phyloP scores from a whole-genome alignment of 2,888 invertebrate species.

The Dryadula phaetusa region DNA sequence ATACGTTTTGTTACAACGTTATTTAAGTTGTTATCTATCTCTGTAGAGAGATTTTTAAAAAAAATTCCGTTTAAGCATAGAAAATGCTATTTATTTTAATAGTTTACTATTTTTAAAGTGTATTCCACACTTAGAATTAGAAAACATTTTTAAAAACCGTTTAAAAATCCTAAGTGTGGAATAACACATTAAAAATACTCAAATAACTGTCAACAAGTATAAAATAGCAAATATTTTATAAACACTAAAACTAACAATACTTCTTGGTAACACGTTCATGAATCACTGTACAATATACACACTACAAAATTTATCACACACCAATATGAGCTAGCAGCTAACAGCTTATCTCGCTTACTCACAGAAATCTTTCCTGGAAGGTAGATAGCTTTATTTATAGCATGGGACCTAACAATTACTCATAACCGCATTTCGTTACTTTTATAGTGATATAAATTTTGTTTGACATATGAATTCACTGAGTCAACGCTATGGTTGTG shows the following conservation, averaged over 20 bases:
- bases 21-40: no score
- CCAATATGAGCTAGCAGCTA: constrained; percentile 16
- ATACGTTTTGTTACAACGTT: no score
- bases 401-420: constrained; percentile 10
- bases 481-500: neutral
- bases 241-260: neutral
- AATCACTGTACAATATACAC: constrained; percentile 4
- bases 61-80: no score
- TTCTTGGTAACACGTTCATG: constrained; percentile 4
- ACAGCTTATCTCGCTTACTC: constrained; percentile 28
- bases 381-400: constrained; percentile 24
- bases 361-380: constrained; percentile 27
- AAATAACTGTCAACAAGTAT: neutral
- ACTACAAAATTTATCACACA: constrained; percentile 18
- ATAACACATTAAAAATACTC: no score
- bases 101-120: no score
- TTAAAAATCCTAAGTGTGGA: no score
- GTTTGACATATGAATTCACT: neutral
- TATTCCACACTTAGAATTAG: no score
- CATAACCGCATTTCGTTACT: neutral
- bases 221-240: neutral
- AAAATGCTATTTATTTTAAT: no score
- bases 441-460: constrained; percentile 4
- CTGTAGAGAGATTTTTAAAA: no score
- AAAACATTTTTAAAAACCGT: no score